These are phyloP conservation scores for Rana temporaria DNA, from an alignment of 2,113 vertebrate genomes.

Conservation along the genomic window DNA sequence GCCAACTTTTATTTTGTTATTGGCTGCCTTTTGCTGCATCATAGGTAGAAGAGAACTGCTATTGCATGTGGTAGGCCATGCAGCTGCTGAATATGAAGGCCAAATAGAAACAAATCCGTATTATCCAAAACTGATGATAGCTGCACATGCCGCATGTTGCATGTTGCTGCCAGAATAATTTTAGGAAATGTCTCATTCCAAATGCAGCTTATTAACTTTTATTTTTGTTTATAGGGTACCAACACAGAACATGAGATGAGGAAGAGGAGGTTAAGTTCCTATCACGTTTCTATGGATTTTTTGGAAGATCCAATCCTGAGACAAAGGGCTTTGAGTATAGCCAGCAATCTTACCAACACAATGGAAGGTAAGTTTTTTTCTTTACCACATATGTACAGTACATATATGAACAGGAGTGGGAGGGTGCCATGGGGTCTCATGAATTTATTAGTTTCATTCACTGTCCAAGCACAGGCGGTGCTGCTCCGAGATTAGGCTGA, in stretches of 20 bases:
- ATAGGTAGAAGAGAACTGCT: not conserved
- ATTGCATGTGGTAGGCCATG: slow-evolving; percentile 37
- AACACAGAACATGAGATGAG: slow-evolving; percentile 86
- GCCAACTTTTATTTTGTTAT: not conserved
- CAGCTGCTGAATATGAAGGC: not conserved
- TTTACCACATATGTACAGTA: not conserved
- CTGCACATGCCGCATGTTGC: slow-evolving; percentile 69
- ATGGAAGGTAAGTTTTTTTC: slow-evolving; percentile 83
- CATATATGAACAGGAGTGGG: too few species aligned
- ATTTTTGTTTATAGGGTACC: slow-evolving; percentile 76
- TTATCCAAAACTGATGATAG: slow-evolving; percentile 2
- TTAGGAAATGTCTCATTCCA: not conserved
- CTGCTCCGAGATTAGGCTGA: not conserved
- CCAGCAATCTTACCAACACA: slow-evolving; percentile 92
- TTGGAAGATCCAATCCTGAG: slow-evolving; percentile 81
- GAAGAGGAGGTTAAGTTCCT: slow-evolving; percentile 80
- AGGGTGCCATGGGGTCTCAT: too few species aligned
- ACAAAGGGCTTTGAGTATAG: slow-evolving; percentile 89
- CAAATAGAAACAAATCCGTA: not conserved
- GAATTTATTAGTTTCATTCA: too few species aligned
- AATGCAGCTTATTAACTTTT: slow-evolving; percentile 4
- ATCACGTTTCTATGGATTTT: slow-evolving; percentile 84
- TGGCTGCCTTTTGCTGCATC: not conserved
- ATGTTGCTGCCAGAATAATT: slow-evolving; percentile 53
- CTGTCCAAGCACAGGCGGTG: not conserved